These are phyloP conservation scores for Agrypnus murinus DNA, from an alignment of 2,888 invertebrate genomes.

Conservation along the genomic window DNA sequence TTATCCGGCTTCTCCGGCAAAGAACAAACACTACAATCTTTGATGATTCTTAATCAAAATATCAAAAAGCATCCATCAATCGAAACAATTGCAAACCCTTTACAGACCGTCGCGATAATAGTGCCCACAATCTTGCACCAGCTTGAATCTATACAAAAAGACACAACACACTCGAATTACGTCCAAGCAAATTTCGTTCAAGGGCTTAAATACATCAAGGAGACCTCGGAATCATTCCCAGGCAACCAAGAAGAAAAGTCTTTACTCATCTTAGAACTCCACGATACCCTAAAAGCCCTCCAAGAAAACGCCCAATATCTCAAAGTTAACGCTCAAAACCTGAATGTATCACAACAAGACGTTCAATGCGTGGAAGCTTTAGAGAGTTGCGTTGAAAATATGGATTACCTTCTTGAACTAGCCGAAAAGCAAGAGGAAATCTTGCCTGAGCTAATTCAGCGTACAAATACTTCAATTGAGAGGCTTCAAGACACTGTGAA, in stretches of 20 bases:
- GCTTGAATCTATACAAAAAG: slow-evolving; percentile 55
- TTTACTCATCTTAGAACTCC: slow-evolving; percentile 5
- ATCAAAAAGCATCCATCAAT: slow-evolving; percentile 59
- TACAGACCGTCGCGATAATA: slow-evolving; percentile 59
- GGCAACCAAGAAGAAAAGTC: slow-evolving; percentile 50
- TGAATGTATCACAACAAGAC: slow-evolving; percentile 50
- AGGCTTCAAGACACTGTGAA: not conserved
- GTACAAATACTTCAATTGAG: slow-evolving; percentile 35
- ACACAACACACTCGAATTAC: not conserved
- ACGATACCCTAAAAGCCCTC: slow-evolving; percentile 10
- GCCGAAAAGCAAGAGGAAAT: slow-evolving; percentile 32
- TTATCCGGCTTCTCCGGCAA: slow-evolving; percentile 47
- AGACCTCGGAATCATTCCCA: slow-evolving; percentile 49
- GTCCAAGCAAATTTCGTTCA: slow-evolving; percentile 41
- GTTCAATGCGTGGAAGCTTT: slow-evolving; percentile 52
- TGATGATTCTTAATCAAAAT: slow-evolving; percentile 59
- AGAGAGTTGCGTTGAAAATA: slow-evolving; percentile 41
- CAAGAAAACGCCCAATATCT: slow-evolving; percentile 24
- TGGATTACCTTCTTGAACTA: slow-evolving; percentile 44
- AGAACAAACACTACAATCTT: slow-evolving; percentile 56
- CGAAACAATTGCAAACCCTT: slow-evolving; percentile 56
- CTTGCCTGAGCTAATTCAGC: slow-evolving; percentile 43
- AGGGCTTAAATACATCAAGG: slow-evolving; percentile 48
- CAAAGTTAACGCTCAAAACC: slow-evolving; percentile 32
- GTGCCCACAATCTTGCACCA: slow-evolving; percentile 61